Evolutionary conservation across 1,140 invertebrate genomes (phyloP).

Genomic region (Andrena cerasifolii): DNA sequence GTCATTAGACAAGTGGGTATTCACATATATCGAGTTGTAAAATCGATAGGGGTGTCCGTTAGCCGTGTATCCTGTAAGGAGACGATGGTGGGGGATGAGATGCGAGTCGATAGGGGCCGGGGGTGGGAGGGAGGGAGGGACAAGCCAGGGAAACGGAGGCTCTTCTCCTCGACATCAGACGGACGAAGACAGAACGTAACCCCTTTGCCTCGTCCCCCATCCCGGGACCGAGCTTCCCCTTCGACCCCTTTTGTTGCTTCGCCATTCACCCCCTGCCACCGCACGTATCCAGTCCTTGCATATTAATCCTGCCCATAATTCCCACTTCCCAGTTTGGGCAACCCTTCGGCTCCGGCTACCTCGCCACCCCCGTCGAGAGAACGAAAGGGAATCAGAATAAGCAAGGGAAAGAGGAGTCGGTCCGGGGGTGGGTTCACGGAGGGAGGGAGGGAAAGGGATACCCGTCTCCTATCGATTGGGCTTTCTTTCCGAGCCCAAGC

Average conservation of each 20-base stretch:
- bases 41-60: conserved; percentile 83
- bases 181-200: conserved; percentile 60
- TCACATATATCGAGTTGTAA: conserved; percentile 83
- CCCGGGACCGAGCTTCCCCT: conserved; percentile 79
- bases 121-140: conserved; percentile 35
- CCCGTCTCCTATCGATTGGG: conserved; percentile 80
- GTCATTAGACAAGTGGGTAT: conserved; percentile 83
- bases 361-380: conserved; percentile 68
- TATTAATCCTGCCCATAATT: conserved; percentile 83
- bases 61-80: conserved; percentile 81
- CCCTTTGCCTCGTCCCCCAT: conserved; percentile 65
- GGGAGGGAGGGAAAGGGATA: conserved; percentile 60
- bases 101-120: conserved; percentile 71
- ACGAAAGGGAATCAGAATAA: conserved; percentile 68
- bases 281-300: conserved; percentile 83
- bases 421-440: conserved; percentile 47
- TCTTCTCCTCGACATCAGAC: conserved; percentile 53
- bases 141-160: conserved; percentile 56
- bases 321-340: conserved; percentile 83
- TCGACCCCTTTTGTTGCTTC: conserved; percentile 81
- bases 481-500: conserved; percentile 79
- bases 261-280: conserved; percentile 73
- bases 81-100: conserved; percentile 75
- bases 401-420: conserved; percentile 61
- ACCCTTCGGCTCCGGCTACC: conserved; percentile 79